These are phyloP conservation scores for Nycticebus coucang DNA, from an alignment of 2,113 vertebrate species.

Conservation along the genomic window DNA sequence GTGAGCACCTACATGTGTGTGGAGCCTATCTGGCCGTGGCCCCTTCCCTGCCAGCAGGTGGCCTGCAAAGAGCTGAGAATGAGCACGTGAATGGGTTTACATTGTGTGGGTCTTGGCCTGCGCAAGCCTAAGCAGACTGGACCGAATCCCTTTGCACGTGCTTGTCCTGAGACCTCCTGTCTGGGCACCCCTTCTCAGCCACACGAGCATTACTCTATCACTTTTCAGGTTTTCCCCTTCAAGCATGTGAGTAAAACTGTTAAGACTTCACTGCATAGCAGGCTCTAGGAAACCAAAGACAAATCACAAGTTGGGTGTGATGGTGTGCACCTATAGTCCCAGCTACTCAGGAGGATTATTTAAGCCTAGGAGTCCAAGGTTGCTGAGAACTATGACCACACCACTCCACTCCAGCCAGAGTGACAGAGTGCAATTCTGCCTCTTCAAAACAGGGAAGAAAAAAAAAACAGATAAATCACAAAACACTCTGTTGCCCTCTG, in stretches of 20 bases:
- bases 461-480: not conserved
- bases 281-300: no score
- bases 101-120: not conserved
- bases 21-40: not conserved
- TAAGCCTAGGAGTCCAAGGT: not conserved
- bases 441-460: not conserved
- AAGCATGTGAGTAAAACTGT: not conserved
- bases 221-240: not conserved
- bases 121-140: not conserved
- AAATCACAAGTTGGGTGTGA: no score
- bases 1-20: fast-evolving
- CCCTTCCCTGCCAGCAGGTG: no score
- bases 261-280: not conserved
- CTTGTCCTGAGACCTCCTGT: not conserved
- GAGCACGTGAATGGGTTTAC: not conserved
- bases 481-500: not conserved
- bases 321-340: no score
- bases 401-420: not conserved
- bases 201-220: not conserved
- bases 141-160: not conserved
- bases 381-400: not conserved
- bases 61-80: not conserved
- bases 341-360: no score
- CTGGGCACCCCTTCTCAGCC: not conserved
- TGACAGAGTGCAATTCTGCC: not conserved